Evolutionary conservation across 2,113 vertebrate species (phyloP), one percentile per base, ranked within the genome.

Genomic region (Mormoops blainvillei): DNA sequence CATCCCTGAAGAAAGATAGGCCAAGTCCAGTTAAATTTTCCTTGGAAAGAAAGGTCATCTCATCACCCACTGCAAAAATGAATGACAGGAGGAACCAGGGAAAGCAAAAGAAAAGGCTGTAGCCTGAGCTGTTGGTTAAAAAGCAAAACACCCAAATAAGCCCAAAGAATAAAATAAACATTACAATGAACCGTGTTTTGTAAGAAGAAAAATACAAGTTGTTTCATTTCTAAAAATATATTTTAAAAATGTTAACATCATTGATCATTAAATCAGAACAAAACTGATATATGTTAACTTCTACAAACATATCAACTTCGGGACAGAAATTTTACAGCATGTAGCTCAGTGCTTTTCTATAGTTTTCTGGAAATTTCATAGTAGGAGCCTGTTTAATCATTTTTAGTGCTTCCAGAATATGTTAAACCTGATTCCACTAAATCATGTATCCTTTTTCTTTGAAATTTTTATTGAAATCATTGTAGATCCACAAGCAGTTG

Each of bases 321-420:
- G 19, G 16, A 54, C 7, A 52, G 9, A 31, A 67, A 61, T 71
- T 94, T 73, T 43, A 38, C 20, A 48, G 24, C 11, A 24, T 26
- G 52, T 11, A 43, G 33, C 24, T 86, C 56, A 70, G 7, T 56
- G 22, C 20, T 70, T 65, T 89, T 26, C 71, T 68, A 76, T 15
- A 43, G 7, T 56, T 91, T 52, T 52, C 71, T 43, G 4, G 86
- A 76, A 70, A 33, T 50, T 41, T 92, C 38, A 78, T 20, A 8
- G 18, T 58, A 61, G 36, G 9, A 7, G 19, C 5, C 24, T 5
- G 1, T 11, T 77, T 58, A 14, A 41, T 36, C 33, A 19, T 77
- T 81, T 81, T 86, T n/a, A n/a, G 56, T 45, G 65, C 78, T 54
- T 93, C 88, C n/a, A 73, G 81, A 96, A 45, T 41, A 90, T 18